Base-by-base conservation (phyloP, 2,888 invertebrate genomes). In the Xestia ashworthii region DNA sequence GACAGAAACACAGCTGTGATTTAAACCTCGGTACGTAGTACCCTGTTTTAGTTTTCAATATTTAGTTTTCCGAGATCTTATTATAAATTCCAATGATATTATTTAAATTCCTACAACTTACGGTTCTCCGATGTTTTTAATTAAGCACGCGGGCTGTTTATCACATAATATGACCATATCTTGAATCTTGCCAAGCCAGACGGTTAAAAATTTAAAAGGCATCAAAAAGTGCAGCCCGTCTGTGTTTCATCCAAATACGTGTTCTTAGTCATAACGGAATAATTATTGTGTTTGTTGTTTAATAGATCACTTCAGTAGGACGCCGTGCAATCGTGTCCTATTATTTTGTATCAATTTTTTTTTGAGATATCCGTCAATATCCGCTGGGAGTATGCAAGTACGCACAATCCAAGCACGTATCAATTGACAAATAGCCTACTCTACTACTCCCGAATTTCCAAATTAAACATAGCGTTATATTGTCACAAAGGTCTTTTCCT, bases 1-100 rank as follows among this genome's bases (percentile, higher is more conserved):
- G 46, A 16, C 88, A 81, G 71, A 90, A 88, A 66, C 93, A 93
- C 77, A 50, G 67, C 6, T 93, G 93, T 76, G 81, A 84, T 38
- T 86, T 93, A 66, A 60, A 90, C 12, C 85, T 93, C 5, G 92
- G 93, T 93, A 89, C 88, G 22, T 22, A 64, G 38, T 77, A 25
- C 62, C 32, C 46, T 25, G 76, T n/a, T 71, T 58, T 44, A n/a
- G 46, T 32, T 25, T 68, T 48, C 65, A 41, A 32, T 71, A 32
- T 48, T 78, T 9, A 67, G 6, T 5, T 38, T 19, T 11, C 32
- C 41, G 3, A 25, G 16, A 38, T 62, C 12, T 41, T 6, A n/a
- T n/a, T n/a, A n/a, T n/a, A 60, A 32, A 60, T 58, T 32, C 58
- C 25, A 25, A 58, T 5, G 32, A 32, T 32, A 32, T 32, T 32